Conservation (phyloP, 2,797 vertebrate species). For the Gephyroberyx darwinii region DNA sequence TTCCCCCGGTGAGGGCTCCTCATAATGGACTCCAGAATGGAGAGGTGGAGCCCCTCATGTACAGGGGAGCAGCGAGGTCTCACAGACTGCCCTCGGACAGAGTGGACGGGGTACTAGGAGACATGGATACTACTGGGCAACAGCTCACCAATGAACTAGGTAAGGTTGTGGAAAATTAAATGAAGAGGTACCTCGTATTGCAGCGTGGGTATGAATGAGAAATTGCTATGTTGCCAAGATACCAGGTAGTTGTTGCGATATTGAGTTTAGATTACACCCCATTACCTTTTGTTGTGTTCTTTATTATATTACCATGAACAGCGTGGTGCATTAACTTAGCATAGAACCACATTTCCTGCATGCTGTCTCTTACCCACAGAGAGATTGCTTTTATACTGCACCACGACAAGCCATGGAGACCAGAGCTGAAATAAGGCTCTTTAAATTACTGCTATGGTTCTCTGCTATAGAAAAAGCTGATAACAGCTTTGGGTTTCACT, state of each 20-base stretch:
- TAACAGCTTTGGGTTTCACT: constrained; percentile 60
- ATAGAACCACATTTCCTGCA: no score
- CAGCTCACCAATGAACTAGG: constrained; percentile 86
- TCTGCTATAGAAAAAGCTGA: constrained; percentile 55
- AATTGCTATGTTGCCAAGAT: not conserved
- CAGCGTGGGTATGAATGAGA: not conserved
- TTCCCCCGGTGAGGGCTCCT: constrained; percentile 86
- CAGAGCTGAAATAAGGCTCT: constrained; percentile 25
- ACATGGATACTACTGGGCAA: constrained; percentile 78
- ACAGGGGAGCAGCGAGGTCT: constrained; percentile 83
- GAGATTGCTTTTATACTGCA: not conserved
- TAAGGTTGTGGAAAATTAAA: constrained; percentile 69
- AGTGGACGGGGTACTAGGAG: constrained; percentile 74
- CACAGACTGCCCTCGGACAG: constrained; percentile 70
- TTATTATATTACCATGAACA: not conserved
- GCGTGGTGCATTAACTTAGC: not conserved
- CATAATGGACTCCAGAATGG: constrained; percentile 91
- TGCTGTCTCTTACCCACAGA: constrained; percentile 2
- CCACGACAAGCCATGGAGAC: not conserved
- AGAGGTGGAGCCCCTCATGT: constrained; percentile 84
- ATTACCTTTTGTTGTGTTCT: constrained; percentile 1
- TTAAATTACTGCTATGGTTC: constrained; percentile 27
- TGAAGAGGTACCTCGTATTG: not conserved
- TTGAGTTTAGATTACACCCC: not conserved
- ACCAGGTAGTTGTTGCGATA: not conserved